phyloP scores from a whole-genome alignment of 2,113 vertebrate species.

The Alaudala cheleensis region DNA sequence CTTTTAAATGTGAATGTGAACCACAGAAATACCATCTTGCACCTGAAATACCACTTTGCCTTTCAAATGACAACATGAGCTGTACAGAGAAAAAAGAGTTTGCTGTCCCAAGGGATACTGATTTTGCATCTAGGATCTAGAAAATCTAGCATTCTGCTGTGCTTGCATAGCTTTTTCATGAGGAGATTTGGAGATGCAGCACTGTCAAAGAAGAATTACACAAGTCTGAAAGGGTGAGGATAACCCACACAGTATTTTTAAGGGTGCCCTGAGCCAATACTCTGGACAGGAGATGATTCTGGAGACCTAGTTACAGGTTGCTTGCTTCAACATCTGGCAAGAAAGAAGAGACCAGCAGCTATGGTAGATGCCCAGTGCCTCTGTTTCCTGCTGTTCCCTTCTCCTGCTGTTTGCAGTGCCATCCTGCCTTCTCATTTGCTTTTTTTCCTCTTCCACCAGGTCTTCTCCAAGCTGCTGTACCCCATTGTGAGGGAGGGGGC shows the following conservation, averaged over 20 bases:
- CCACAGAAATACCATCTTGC: not conserved
- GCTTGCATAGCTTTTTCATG: not conserved
- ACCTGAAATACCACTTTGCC: not conserved
- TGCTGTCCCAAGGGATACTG: not conserved
- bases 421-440: not conserved
- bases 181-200: not conserved
- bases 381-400: not conserved
- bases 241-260: not conserved
- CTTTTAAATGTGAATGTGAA: not conserved
- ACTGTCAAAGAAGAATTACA: not conserved
- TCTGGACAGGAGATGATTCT: not conserved
- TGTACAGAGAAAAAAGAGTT: not conserved
- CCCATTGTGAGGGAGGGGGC: constrained; percentile 80
- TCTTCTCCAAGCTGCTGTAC: constrained; percentile 82
- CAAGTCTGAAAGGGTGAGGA: not conserved
- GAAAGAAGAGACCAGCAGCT: not conserved
- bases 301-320: not conserved
- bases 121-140: not conserved
- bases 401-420: not conserved
- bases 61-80: not conserved
- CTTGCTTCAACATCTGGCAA: not conserved
- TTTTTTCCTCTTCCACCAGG: constrained; percentile 49
- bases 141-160: not conserved
- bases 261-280: not conserved
- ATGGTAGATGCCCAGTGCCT: not conserved